Conservation (phyloP, 1,140 invertebrate species). For the Scaptomyza hsui region DNA sequence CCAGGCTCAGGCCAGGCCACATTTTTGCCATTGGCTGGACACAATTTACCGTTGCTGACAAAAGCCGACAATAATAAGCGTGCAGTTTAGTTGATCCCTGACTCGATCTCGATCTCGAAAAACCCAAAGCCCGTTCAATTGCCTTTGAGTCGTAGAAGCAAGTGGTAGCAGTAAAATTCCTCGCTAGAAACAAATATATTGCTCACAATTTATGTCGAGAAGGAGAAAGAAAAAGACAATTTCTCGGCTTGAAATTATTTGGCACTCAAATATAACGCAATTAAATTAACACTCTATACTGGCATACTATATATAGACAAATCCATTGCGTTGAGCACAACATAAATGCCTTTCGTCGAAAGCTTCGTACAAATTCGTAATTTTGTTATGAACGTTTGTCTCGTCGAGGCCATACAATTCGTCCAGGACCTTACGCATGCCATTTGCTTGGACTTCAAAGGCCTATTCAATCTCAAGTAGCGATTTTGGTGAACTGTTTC, state of each 20-base stretch:
- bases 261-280: background rate
- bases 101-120: background rate
- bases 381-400: constrained; percentile 80
- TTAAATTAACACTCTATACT: constrained; percentile 22
- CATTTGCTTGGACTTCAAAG: constrained; percentile 69
- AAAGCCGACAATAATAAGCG: constrained; percentile 4
- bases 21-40: constrained; percentile 43
- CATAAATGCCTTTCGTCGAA: constrained; percentile 77
- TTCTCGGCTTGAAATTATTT: constrained; percentile 24
- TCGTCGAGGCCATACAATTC: constrained; percentile 71
- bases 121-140: constrained; percentile 54
- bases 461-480: constrained; percentile 65
- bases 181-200: constrained; percentile 22
- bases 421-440: constrained; percentile 72
- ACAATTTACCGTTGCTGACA: constrained; percentile 39
- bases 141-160: constrained; percentile 52
- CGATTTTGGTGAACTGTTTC: constrained; percentile 29
- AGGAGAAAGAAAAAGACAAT: background rate
- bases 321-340: constrained; percentile 50
- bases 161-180: constrained; percentile 61
- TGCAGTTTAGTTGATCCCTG: constrained; percentile 8
- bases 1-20: constrained; percentile 27
- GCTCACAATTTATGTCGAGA: constrained; percentile 17
- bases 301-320: constrained; percentile 43
- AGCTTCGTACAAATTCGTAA: constrained; percentile 70